Percentiles rank a stretch among this genome's conserved stretches.
Evolutionary conservation across 30 jellyfish, hydroid and myxozoan genomes (phyloP).

Genomic region (Cassiopea andromeda): DNA sequence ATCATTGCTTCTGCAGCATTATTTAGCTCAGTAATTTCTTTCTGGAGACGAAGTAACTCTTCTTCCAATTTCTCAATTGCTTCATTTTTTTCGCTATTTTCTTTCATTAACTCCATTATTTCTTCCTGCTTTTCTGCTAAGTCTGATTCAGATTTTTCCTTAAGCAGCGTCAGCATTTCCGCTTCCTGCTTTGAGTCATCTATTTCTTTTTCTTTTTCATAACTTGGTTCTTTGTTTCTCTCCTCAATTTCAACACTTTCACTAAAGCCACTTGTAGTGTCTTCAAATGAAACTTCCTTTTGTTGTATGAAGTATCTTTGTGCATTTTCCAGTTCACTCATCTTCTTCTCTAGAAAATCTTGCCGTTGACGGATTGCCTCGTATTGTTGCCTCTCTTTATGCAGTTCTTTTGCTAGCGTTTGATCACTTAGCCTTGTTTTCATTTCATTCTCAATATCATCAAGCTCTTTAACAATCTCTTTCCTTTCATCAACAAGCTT

Average conservation of each 20-base stretch:
- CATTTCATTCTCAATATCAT: not conserved
- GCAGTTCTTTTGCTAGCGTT: not conserved
- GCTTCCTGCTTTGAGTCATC: not conserved
- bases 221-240: not conserved
- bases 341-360: slow-evolving; percentile 12
- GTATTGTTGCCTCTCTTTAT: slow-evolving; percentile 11
- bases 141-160: not conserved
- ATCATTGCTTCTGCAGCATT: slow-evolving; percentile 47
- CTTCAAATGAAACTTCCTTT: slow-evolving; percentile 20
- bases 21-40: slow-evolving; percentile 21
- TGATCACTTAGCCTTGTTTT: not conserved
- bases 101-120: not conserved
- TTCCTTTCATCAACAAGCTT: slow-evolving; percentile 38
- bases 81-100: slow-evolving; percentile 14
- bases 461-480: slow-evolving; percentile 12
- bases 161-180: not conserved
- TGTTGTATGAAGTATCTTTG: slow-evolving; percentile 9
- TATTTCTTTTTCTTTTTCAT: not conserved
- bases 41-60: slow-evolving; percentile 20
- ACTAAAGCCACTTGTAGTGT: slow-evolving; percentile 56
- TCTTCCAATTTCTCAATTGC: not conserved
- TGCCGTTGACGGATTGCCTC: not conserved
- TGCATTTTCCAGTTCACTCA: slow-evolving; percentile 1
- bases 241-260: slow-evolving; percentile 17
- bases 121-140: slow-evolving; percentile 1